Base-by-base conservation (phyloP, 2,888 invertebrate genomes). In the Macropis europaea region DNA sequence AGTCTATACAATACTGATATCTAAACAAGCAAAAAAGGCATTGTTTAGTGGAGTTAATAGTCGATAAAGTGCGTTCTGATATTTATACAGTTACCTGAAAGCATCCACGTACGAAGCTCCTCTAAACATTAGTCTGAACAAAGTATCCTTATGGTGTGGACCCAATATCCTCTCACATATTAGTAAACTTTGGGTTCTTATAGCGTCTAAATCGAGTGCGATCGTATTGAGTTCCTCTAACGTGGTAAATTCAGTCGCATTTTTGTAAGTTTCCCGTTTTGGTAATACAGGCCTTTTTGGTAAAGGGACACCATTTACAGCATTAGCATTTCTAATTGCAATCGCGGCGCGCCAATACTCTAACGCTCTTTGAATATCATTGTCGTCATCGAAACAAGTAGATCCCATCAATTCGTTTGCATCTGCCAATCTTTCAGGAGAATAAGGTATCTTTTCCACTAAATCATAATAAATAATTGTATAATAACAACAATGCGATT, bases 151-250 rank as follows among this genome's bases (percentile, higher is more conserved):
- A 91, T 98, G 97, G 79, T 93, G 91, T 0, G 94, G 92, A 0
- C 97, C 97, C 22, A 98, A 92, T 84, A 98, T 95, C 84, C 98
- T 92, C 90, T 96, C 96, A 77, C 96, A 95, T 79, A 98, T 96
- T 32, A 98, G 91, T 81, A 98, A 91, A 86, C 97, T 95, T 91
- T 98, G 97, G 89, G 95, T 94, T 83, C 97, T 92, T 92, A 98
- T 94, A 38, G 94, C 94, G 91, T 98, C 97, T 83, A 95, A 92
- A 91, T 98, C 97, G 0, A 93, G 92, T 48, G 95, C 93, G 42
- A 95, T 92, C 54, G 93, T 93, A 80, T 93, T 93, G 63, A 98
- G 91, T 87, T 97, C 96, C 26, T 93, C 93, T 54, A 91, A 83
- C 4, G 93, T 92, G 60, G 92, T 91, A 90, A 97, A 97, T 91